Evolutionary conservation across 1,140 invertebrate species (phyloP).

Genomic region (Bombus pascuorum): DNA sequence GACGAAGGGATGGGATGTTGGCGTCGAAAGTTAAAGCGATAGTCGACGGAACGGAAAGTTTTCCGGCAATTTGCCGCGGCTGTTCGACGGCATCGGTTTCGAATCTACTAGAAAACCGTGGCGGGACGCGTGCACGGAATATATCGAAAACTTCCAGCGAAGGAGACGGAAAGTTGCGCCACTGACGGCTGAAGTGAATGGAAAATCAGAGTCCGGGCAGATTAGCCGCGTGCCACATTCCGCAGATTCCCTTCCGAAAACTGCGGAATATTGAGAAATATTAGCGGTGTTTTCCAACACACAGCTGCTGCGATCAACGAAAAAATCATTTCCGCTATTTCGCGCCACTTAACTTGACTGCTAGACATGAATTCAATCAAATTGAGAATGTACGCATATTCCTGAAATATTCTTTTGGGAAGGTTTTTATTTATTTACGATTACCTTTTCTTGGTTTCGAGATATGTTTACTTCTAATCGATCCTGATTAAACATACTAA

Average conservation of each 20-base stretch:
- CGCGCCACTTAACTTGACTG: not conserved
- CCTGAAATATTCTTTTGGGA: not conserved
- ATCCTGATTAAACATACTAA: no score
- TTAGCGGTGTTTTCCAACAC: not conserved
- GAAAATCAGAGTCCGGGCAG: not conserved
- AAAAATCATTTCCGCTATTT: not conserved
- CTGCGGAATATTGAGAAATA: not conserved
- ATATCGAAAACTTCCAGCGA: not conserved
- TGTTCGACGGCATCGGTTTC: constrained; percentile 34
- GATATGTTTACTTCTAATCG: no score
- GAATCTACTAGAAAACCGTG: constrained; percentile 37
- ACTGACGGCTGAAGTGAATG: not conserved
- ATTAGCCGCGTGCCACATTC: not conserved
- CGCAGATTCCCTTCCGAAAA: not conserved
- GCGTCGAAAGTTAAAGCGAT: constrained; percentile 27
- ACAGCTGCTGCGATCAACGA: not conserved
- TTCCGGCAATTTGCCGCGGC: constrained; percentile 35
- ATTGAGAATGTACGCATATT: not conserved
- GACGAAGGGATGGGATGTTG: no score
- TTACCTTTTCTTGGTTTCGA: not conserved
- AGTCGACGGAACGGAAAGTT: constrained; percentile 33
- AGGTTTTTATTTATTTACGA: not conserved
- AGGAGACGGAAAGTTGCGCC: not conserved
- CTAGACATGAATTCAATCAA: not conserved
- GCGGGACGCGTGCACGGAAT: constrained; percentile 20